These are phyloP conservation scores for Platycnemis pennipes DNA, from an alignment of 2,888 invertebrate genomes.

Conservation along the genomic window DNA sequence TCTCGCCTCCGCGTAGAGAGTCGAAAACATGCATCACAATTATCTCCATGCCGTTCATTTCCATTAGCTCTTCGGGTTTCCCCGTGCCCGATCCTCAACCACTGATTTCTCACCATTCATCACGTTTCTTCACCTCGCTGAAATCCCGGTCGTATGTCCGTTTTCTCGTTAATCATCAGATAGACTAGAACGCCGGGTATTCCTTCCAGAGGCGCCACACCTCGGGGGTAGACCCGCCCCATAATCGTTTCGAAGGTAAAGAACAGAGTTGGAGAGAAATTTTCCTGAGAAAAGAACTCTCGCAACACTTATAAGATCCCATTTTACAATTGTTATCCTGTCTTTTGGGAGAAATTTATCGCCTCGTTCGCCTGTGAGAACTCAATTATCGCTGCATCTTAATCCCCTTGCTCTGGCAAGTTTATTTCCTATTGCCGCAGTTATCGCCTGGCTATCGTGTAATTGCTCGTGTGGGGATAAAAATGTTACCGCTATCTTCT, in stretches of 20 bases:
- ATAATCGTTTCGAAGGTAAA: not conserved
- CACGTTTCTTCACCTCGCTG: not conserved
- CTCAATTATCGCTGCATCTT: constrained; percentile 2
- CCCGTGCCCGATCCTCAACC: not conserved
- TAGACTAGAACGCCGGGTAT: not conserved
- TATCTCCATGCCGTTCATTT: not conserved
- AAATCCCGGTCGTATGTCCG: not conserved
- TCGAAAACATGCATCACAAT: not conserved
- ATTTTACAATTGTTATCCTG: not conserved
- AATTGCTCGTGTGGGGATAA: not conserved
- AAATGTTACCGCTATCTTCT: not conserved
- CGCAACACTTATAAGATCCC: not conserved
- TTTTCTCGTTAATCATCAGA: not conserved
- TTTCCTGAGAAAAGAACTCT: not conserved
- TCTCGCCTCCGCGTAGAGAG: not conserved
- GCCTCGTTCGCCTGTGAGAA: not conserved
- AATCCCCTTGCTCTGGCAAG: not conserved
- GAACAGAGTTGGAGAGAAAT: not conserved
- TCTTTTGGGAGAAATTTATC: not conserved
- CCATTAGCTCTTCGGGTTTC: not conserved
- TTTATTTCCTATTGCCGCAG: not conserved
- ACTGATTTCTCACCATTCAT: not conserved
- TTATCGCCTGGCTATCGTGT: not conserved
- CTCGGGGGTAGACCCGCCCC: not conserved
- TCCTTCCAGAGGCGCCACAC: not conserved